phyloP scores from a whole-genome alignment of 2,888 invertebrate species.

The Capitulum mitella region DNA sequence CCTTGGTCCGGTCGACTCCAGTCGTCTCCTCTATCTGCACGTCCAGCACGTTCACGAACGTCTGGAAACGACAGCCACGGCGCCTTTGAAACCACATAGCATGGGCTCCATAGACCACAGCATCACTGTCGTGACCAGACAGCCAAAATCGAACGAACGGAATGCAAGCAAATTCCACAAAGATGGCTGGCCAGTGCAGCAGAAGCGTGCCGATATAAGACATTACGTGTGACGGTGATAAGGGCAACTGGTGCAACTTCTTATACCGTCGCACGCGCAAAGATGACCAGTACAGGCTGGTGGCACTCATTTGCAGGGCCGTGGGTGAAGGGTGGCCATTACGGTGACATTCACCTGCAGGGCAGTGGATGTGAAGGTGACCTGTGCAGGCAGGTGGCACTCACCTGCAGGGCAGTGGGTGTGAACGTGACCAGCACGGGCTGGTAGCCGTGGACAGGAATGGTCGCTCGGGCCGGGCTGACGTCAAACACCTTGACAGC shows the following conservation, averaged over 20 bases:
- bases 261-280: too few relatives aligned
- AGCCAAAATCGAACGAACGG: too few relatives aligned
- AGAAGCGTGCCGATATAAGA: too few relatives aligned
- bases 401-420: slow-evolving; percentile 46
- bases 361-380: not conserved
- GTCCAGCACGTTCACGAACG: slow-evolving; percentile 39
- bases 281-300: not conserved
- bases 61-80: slow-evolving; percentile 37
- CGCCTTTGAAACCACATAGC: too few relatives aligned
- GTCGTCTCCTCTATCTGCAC: slow-evolving; percentile 37
- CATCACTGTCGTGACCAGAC: too few relatives aligned
- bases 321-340: slow-evolving; percentile 45
- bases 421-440: slow-evolving; percentile 44
- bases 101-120: too few relatives aligned
- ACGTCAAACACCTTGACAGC: not conserved
- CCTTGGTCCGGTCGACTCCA: slow-evolving; percentile 37
- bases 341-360: slow-evolving; percentile 38
- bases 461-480: slow-evolving; percentile 30
- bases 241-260: too few relatives aligned
- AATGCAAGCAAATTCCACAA: too few relatives aligned
- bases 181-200: too few relatives aligned
- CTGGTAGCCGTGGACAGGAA: slow-evolving; percentile 43
- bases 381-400: not conserved
- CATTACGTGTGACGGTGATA: too few relatives aligned
- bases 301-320: slow-evolving; percentile 43